Evolutionary conservation across 1,140 invertebrate species (phyloP), one percentile per base, ranked within the genome.

Genomic region (Drosophila sucinea): DNA sequence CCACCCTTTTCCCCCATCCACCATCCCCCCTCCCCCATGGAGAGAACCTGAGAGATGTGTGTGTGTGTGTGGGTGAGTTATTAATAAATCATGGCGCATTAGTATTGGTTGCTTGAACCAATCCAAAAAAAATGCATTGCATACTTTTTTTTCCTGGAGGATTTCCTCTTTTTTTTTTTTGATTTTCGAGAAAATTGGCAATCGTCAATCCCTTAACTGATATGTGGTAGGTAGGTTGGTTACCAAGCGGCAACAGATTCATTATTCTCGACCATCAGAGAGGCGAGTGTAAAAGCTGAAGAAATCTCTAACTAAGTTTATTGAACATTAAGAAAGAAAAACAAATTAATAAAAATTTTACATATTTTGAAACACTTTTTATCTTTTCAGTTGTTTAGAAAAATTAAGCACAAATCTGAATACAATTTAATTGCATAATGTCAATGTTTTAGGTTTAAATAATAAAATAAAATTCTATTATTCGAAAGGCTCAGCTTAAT

Each of bases 71-170:
- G 63, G 44, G 29, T 51, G 60, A 68, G 67, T 70, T 85, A 79
- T 82, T 79, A 86, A 86, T 86, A 86, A 86, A 86, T 86, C 82
- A 86, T 79, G 56, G 71, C 60, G 75, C 68, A 85, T 86, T 87
- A 75, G 71, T 81, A 72, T 64, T 62, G 64, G 5, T 67, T 66
- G 62, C 64, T 33, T n/a, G 3, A 38, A 51, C 23, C 3, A 17
- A 41, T 7, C 3, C 0, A 63, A 60, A 76, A 76, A 76, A 76
- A 76, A 58, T 54, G 55, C 55, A 70, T 35, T 62, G 56, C n/a
- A 62, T 62, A 11, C 41, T 25, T 74, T 73, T 72, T 73, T 66
- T 8, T 35, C 30, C 32, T 32, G 6, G 27, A 27, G 54, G 40
- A 51, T 67, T 61, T 60, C 38, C 8, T 32, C 32, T 27, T 51